These are phyloP conservation scores for Shargacucullia verbasci DNA, from an alignment of 2,888 invertebrate genomes.

Conservation along the genomic window DNA sequence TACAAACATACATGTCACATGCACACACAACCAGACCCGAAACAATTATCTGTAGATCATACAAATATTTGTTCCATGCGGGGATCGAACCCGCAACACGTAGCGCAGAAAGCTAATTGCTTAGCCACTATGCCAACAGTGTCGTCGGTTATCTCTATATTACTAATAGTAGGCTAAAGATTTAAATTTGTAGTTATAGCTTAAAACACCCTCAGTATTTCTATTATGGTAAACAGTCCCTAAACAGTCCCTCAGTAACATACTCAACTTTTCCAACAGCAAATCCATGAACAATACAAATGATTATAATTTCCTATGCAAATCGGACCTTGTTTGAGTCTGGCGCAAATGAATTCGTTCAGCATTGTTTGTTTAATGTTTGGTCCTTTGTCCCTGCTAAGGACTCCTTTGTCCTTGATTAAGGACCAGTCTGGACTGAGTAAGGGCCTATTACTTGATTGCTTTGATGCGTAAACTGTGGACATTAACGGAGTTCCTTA, in stretches of 20 bases:
- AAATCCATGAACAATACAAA: conserved; percentile 23
- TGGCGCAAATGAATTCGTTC: conserved; percentile 35
- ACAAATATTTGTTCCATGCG: too few species aligned
- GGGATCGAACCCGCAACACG: too few species aligned
- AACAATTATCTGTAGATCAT: too few species aligned
- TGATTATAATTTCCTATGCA: conserved; percentile 37
- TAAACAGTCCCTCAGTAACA: not conserved
- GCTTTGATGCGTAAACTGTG: conserved; percentile 26
- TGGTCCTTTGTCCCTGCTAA: conserved; percentile 39
- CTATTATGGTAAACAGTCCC: not conserved
- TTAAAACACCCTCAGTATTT: too few species aligned
- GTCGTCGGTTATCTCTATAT: too few species aligned
- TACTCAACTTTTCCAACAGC: not conserved
- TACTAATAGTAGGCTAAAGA: too few species aligned
- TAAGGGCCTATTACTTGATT: conserved; percentile 42
- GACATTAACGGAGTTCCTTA: not conserved
- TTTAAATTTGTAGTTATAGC: too few species aligned
- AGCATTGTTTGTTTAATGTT: conserved; percentile 33
- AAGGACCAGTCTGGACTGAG: conserved; percentile 18
- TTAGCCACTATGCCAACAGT: too few species aligned
- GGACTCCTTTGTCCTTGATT: conserved; percentile 41
- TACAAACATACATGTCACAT: too few species aligned
- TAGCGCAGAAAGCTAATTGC: too few species aligned
- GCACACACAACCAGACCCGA: too few species aligned
- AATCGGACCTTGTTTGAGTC: conserved; percentile 25